These are phyloP conservation scores for Brachyrhaphis roseni DNA, from an alignment of 2,797 vertebrate genomes.

Conservation along the genomic window DNA sequence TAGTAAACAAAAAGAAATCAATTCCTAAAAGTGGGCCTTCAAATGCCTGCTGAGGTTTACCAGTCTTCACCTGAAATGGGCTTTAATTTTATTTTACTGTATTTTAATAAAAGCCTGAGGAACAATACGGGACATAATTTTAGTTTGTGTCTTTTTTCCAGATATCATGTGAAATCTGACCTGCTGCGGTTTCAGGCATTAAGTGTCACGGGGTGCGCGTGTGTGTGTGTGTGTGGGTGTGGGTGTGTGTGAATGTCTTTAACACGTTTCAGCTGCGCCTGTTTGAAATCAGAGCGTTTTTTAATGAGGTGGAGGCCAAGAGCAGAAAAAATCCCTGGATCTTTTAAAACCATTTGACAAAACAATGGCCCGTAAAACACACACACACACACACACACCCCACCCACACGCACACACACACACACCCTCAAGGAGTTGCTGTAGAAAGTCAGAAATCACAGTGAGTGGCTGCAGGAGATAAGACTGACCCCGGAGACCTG, in stretches of 20 bases:
- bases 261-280: neutral
- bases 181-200: neutral
- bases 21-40: neutral
- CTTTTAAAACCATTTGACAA: constrained; percentile 77
- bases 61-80: no score
- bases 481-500: constrained; percentile 72
- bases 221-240: no score
- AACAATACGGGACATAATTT: no score
- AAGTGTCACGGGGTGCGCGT: no score
- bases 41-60: neutral
- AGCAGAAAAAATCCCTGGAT: constrained; percentile 61
- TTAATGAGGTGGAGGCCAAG: constrained; percentile 66
- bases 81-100: neutral
- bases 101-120: neutral
- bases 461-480: constrained; percentile 84
- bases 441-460: constrained; percentile 83
- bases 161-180: no score
- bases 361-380: constrained; percentile 79
- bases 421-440: constrained; percentile 31
- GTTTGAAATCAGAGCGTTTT: constrained; percentile 65
- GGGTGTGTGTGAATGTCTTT: neutral
- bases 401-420: neutral
- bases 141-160: neutral
- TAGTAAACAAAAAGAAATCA: no score
- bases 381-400: constrained; percentile 6